Evolutionary conservation across 2,888 invertebrate species (phyloP).

Genomic region (Pelosia muscerda): DNA sequence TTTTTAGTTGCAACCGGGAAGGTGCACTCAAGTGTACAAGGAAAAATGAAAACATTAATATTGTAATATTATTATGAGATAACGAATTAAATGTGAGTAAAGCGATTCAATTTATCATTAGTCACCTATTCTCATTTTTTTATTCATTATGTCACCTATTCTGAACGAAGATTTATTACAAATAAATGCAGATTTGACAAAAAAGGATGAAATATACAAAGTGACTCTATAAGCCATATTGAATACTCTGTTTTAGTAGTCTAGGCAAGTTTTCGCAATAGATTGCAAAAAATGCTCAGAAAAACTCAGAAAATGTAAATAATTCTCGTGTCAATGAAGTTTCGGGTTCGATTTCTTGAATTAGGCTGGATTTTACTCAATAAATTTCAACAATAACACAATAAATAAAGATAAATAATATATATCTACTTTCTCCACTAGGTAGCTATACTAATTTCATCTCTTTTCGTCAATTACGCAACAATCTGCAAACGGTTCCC

Average conservation of each 20-base stretch:
- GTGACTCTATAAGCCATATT: neutral
- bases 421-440: too few relatives aligned
- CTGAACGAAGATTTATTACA: conserved; percentile 12
- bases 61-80: conserved; percentile 34
- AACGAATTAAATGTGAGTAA: conserved; percentile 60
- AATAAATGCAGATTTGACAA: neutral
- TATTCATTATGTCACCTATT: conserved; percentile 48
- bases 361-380: too few relatives aligned
- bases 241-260: neutral
- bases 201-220: neutral
- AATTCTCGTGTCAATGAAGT: neutral
- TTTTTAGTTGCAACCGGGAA: too few relatives aligned
- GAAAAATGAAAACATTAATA: neutral
- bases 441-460: neutral
- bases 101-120: conserved; percentile 60
- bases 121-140: too few relatives aligned
- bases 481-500: conserved; percentile 16
- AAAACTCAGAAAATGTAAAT: neutral
- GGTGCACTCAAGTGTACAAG: too few relatives aligned
- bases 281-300: neutral
- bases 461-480: neutral
- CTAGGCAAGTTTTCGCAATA: too few relatives aligned
- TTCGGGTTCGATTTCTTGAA: too few relatives aligned
- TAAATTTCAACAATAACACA: too few relatives aligned
- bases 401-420: too few relatives aligned